Conservation (phyloP, 2,888 invertebrate species). For the Sepiola atlantica region DNA sequence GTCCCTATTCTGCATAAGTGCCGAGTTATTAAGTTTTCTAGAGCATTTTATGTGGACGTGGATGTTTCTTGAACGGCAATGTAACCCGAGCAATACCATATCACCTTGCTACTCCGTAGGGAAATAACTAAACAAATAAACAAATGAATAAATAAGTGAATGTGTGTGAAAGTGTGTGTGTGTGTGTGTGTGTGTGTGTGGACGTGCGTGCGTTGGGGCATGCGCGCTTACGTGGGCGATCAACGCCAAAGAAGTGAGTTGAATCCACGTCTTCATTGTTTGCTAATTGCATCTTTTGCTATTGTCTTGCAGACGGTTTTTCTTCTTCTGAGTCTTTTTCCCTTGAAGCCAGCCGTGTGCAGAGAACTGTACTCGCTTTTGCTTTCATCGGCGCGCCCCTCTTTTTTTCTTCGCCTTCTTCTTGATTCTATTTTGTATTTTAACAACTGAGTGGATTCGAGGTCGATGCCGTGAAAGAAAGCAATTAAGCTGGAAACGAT, state of each 20-base stretch:
- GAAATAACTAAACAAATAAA: not conserved
- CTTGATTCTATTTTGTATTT: not conserved
- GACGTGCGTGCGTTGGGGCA: not conserved
- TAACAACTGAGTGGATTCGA: not conserved
- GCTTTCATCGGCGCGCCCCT: not conserved
- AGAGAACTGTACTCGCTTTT: not conserved
- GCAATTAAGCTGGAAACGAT: not conserved
- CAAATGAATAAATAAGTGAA: not conserved
- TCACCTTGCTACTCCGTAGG: not conserved
- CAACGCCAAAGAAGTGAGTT: not conserved
- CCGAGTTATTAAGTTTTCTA: too few relatives aligned
- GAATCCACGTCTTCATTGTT: slow-evolving; percentile 2
- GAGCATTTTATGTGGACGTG: too few relatives aligned
- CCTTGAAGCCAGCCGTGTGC: not conserved
- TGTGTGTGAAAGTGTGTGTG: not conserved
- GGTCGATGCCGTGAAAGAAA: not conserved
- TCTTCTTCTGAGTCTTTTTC: not conserved
- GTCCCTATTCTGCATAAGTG: too few relatives aligned
- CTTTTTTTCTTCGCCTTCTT: not conserved
- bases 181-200: too few relatives aligned
- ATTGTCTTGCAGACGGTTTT: not conserved
- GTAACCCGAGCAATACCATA: not conserved
- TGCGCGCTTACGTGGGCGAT: not conserved
- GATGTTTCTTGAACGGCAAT: not conserved
- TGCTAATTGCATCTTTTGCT: slow-evolving; percentile 2